Percentiles rank a stretch among this genome's conserved stretches.
Conservation (phyloP, 1,140 invertebrate species). For the Drosophila subobscura region DNA sequence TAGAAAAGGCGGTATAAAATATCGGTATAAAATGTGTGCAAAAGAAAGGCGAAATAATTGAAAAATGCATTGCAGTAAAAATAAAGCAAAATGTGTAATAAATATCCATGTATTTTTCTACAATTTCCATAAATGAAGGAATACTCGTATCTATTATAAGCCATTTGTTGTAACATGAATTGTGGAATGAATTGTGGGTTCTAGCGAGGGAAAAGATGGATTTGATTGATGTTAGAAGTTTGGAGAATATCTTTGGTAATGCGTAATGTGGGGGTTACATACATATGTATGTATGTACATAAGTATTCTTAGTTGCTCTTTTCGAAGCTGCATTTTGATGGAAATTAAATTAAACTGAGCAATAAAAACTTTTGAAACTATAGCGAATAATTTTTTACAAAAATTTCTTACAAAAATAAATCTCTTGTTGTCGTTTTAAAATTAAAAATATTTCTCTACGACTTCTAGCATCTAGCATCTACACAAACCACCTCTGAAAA, state of each 20-base stretch:
- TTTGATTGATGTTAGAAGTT: background rate
- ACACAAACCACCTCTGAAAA: too few relatives aligned
- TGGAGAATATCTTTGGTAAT: background rate
- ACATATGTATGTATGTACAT: too few relatives aligned
- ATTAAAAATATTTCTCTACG: too few relatives aligned
- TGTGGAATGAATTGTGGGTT: background rate
- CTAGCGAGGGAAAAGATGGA: background rate
- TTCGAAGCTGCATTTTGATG: too few relatives aligned
- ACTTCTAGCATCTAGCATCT: too few relatives aligned
- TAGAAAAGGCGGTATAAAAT: constrained; percentile 51
- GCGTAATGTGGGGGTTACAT: too few relatives aligned
- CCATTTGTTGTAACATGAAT: constrained; percentile 25
- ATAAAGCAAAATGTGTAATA: constrained; percentile 55
- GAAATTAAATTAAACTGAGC: too few relatives aligned
- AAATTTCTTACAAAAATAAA: too few relatives aligned
- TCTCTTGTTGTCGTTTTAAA: too few relatives aligned
- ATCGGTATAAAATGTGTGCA: constrained; percentile 62
- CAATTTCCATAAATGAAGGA: constrained; percentile 44
- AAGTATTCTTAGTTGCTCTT: too few relatives aligned
- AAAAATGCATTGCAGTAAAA: constrained; percentile 77
- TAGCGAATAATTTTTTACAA: too few relatives aligned
- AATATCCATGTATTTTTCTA: constrained; percentile 36
- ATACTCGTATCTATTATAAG: constrained; percentile 28
- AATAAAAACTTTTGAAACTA: too few relatives aligned
- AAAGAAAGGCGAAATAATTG: constrained; percentile 48